Percentiles rank a stretch among this genome's conserved stretches.
phyloP scores from a whole-genome alignment of 2,888 invertebrate genomes.

The Acleris emargana region DNA sequence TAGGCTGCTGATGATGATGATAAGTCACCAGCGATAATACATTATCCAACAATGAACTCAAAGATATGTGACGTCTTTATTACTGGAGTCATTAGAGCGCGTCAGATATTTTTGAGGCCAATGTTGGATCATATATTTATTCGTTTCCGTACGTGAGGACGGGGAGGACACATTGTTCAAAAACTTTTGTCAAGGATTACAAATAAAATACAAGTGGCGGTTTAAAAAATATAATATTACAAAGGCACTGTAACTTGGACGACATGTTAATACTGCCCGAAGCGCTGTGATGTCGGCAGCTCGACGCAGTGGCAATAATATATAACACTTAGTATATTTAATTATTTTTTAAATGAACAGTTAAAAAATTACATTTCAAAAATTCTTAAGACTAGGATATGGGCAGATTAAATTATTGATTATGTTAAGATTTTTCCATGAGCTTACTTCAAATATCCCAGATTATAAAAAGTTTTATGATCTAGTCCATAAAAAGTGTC shows the following conservation, averaged over 20 bases:
- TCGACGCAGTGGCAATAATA: conserved; percentile 8
- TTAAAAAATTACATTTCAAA: too few relatives aligned
- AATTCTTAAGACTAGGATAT: too few relatives aligned
- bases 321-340: conserved; percentile 24
- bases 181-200: neutral
- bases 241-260: conserved; percentile 70
- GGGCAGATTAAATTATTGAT: neutral
- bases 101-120: too few relatives aligned
- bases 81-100: too few relatives aligned
- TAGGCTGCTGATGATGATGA: too few relatives aligned
- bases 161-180: too few relatives aligned
- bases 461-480: neutral
- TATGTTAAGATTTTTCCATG: neutral
- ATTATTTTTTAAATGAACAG: neutral
- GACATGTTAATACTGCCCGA: conserved; percentile 62
- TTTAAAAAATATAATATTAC: conserved; percentile 69
- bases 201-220: conserved; percentile 34
- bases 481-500: conserved; percentile 33
- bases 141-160: too few relatives aligned
- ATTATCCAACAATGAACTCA: too few relatives aligned
- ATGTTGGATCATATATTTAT: too few relatives aligned
- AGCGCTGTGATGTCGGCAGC: conserved; percentile 51
- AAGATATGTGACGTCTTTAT: too few relatives aligned
- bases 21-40: too few relatives aligned
- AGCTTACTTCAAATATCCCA: too few relatives aligned